Base-by-base conservation (phyloP, 2,113 vertebrate genomes). In the Ciconia stormi region DNA sequence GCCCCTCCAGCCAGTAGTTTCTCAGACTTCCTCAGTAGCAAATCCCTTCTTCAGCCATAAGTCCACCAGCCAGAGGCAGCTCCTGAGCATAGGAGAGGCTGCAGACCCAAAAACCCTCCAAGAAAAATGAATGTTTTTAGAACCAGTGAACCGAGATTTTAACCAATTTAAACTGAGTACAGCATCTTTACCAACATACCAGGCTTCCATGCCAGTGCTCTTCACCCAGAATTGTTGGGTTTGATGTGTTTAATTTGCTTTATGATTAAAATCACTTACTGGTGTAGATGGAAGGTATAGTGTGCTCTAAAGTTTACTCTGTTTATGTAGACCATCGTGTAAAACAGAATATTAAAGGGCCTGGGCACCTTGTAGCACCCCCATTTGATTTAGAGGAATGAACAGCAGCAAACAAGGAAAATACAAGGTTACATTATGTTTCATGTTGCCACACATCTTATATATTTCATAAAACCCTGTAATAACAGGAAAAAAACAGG, bases 381-480 rank as follows among this genome's bases (percentile, higher is more conserved):
- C 14, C 49, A 40, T 67, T 92, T 72, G 73, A 92, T 90, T 91
- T 55, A 91, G 21, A 87, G 55, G 87, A 84, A 91, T 36, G 63
- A 88, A 92, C 77, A 87, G 15, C 80, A 85, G 73, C 56, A 91
- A 81, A 92, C 66, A 94, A 91, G 61, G 49, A 87, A 94, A 91
- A 89, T 30, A 76, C 2, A 4, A 42, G 52, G 44, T 65, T 89
- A 79, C 47, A 53, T 74, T 92, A 89, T 29, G 4, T n/a, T 91
- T 82, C 70, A 38, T 63, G 47, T 34, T 53, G 40, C 65, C 61
- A 79, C 34, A n/a, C 52, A 67, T 63, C 74, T 93, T 67, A 6
- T 26, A 4, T 80, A 84, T 87, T 95, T 91, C 70, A 87, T 84
- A 94, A 90, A 95, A 16, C 22, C 19, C 49, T n/a, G 19, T 72